phyloP scores from a whole-genome alignment of 2,797 vertebrate species.

The Sebastes kiyomatsui region DNA sequence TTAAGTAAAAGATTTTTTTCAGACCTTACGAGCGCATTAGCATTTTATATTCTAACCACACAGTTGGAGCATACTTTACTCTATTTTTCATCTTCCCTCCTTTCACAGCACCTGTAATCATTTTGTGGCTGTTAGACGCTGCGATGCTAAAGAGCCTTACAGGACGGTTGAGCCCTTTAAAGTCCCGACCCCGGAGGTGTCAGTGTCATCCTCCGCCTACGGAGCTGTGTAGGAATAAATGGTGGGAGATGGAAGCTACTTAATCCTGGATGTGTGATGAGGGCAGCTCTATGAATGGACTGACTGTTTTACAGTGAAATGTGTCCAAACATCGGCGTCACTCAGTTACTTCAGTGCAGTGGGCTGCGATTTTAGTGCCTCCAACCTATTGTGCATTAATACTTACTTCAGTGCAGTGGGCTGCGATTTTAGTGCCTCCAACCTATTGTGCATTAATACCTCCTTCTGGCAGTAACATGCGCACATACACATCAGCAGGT shows the following conservation, averaged over 20 bases:
- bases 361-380: slow-evolving; percentile 21
- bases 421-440: slow-evolving; percentile 26
- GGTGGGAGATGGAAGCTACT: neutral
- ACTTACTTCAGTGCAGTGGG: neutral
- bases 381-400: slow-evolving; percentile 20
- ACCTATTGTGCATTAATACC: slow-evolving; percentile 20
- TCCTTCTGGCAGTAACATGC: neutral
- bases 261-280: slow-evolving; percentile 9
- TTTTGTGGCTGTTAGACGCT: neutral
- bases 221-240: neutral
- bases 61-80: neutral
- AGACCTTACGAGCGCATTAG: accelerated
- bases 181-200: slow-evolving; percentile 5
- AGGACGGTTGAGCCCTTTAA: neutral
- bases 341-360: neutral
- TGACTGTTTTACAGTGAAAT: neutral
- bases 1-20: neutral
- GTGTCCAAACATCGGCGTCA: neutral
- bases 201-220: neutral
- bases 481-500: neutral
- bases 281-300: neutral
- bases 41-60: neutral
- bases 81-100: neutral
- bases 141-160: neutral
- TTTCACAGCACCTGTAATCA: neutral